phyloP scores from a whole-genome alignment of 2,797 vertebrate genomes.

The Cuculus canorus region DNA sequence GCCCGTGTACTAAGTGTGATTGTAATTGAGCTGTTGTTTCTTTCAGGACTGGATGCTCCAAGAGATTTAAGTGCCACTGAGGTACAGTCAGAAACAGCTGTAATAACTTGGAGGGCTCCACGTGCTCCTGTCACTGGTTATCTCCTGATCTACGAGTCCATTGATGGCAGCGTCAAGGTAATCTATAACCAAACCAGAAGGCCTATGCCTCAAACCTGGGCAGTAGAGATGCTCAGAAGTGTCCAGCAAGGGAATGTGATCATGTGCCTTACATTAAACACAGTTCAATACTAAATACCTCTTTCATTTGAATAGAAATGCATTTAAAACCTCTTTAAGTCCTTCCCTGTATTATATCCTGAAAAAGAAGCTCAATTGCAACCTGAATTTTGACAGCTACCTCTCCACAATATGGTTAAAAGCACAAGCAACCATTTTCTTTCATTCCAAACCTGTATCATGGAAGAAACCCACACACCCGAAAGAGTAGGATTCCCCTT shows the following conservation, averaged over 20 bases:
- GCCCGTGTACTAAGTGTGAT: neutral
- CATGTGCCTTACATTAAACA: neutral
- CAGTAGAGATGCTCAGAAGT: neutral
- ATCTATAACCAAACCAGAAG: neutral
- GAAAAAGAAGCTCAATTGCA: neutral
- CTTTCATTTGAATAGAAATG: neutral
- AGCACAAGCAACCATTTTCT: neutral
- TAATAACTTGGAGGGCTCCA: constrained; percentile 90
- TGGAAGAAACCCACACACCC: neutral
- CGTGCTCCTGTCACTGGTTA: constrained; percentile 89
- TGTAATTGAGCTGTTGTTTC: neutral
- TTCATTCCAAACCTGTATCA: neutral
- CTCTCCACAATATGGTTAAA: neutral
- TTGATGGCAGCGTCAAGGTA: constrained; percentile 88
- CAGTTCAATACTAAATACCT: neutral
- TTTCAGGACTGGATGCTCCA: constrained; percentile 89
- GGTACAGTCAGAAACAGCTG: constrained; percentile 88
- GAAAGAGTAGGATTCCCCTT: neutral
- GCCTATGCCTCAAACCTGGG: neutral
- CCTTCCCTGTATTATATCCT: neutral
- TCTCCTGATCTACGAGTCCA: constrained; percentile 90
- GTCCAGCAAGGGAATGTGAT: neutral
- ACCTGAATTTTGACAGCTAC: neutral
- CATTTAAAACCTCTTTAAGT: neutral
- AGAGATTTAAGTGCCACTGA: constrained; percentile 87